phyloP scores from a whole-genome alignment of 2,113 vertebrate genomes.

The Oreocharis arfaki region DNA sequence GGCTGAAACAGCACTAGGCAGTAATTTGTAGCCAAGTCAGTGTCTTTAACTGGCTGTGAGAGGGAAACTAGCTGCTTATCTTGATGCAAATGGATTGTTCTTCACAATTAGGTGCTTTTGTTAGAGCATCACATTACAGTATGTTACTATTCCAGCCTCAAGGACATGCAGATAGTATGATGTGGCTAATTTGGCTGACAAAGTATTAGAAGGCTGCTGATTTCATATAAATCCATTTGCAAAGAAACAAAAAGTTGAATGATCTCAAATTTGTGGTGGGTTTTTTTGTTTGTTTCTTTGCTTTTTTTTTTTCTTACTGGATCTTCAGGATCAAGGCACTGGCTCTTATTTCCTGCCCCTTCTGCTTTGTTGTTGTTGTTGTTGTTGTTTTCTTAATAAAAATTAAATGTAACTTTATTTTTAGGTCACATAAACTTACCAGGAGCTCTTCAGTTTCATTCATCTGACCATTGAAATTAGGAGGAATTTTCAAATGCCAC shows the following conservation, averaged over 20 bases:
- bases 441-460: not conserved
- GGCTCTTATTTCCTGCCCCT: not conserved
- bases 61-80: slow-evolving; percentile 50
- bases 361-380: not conserved
- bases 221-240: not conserved
- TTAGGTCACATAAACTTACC: not conserved
- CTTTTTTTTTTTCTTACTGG: not conserved
- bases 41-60: not conserved
- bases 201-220: not conserved
- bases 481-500: not conserved
- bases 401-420: not conserved
- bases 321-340: not conserved
- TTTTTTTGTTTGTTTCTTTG: not conserved
- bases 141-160: not conserved
- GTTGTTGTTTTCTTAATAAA: not conserved
- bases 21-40: slow-evolving; percentile 15
- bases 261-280: not conserved
- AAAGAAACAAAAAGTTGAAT: not conserved
- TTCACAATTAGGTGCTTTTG: slow-evolving; percentile 47
- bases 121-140: slow-evolving; percentile 10
- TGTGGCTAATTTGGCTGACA: slow-evolving; percentile 15
- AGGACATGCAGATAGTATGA: not conserved
- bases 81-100: slow-evolving; percentile 46
- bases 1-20: slow-evolving; percentile 11
- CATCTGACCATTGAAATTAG: not conserved